Conservation (phyloP, 2,113 vertebrate species). For the Tricholaema leucomelas region DNA sequence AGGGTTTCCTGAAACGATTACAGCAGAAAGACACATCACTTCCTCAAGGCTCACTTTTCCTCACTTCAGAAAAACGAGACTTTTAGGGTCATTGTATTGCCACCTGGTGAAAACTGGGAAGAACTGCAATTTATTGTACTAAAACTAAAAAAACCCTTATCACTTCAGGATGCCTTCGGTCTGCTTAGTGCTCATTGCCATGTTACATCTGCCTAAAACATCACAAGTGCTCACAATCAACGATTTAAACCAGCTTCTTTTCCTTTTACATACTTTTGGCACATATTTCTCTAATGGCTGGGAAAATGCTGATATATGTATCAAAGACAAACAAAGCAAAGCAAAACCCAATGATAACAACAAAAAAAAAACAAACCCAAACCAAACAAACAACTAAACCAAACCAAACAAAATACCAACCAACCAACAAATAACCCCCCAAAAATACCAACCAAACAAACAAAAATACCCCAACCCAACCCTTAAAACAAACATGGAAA, state of each 20-base stretch:
- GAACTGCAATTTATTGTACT: not conserved
- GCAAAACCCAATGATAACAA: too few relatives aligned
- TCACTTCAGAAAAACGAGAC: not conserved
- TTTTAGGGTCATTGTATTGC: conserved; percentile 10
- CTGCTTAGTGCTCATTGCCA: not conserved
- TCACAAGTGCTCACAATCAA: not conserved
- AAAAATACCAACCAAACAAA: too few relatives aligned
- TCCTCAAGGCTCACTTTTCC: not conserved
- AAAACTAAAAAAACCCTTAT: not conserved
- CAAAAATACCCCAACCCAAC: too few relatives aligned
- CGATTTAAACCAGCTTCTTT: not conserved
- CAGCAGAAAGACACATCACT: conserved; percentile 40
- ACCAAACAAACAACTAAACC: too few relatives aligned
- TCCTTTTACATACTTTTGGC: not conserved
- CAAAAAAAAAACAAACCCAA: too few relatives aligned
- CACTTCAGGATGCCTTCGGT: not conserved
- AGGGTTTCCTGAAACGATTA: conserved; percentile 33
- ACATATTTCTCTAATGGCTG: not conserved
- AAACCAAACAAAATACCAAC: too few relatives aligned
- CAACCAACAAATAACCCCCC: too few relatives aligned
- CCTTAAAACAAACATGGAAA: not conserved
- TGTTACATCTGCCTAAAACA: not conserved
- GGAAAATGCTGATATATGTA: not conserved
- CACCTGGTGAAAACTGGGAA: conserved; percentile 35
- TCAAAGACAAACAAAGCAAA: not conserved